Evolutionary conservation across 2,113 vertebrate species (phyloP).

Genomic region (Onychorhynchus coronatus): DNA sequence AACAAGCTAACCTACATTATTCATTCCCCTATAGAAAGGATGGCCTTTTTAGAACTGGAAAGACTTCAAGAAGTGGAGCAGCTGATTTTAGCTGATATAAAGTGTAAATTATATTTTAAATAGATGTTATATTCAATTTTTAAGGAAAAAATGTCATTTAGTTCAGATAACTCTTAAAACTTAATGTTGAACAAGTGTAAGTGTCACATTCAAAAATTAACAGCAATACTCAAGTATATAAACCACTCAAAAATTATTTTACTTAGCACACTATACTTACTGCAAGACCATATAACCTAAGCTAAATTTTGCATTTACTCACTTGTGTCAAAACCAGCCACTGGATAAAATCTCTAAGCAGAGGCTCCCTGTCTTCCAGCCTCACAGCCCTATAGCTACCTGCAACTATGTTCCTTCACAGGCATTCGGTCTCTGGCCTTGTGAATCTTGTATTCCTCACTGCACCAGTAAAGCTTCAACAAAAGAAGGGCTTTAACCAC

Average conservation of each 20-base stretch:
- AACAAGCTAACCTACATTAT: constrained; percentile 42
- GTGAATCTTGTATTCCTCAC: neutral
- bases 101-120: neutral
- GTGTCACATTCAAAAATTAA: neutral
- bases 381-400: rapidly evolving
- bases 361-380: neutral
- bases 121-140: neutral
- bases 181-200: neutral
- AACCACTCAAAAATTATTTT: neutral
- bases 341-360: neutral
- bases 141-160: neutral
- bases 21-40: constrained; percentile 12
- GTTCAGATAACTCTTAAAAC: neutral
- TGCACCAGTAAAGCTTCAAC: neutral
- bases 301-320: neutral
- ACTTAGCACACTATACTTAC: neutral
- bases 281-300: neutral
- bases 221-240: neutral
- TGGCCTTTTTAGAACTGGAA: neutral
- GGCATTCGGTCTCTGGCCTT: rapidly evolving
- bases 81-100: neutral
- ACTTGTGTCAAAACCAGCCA: neutral
- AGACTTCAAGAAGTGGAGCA: neutral
- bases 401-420: neutral
- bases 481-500: neutral